Evolutionary conservation across 30 jellyfish, hydroid and myxozoan genomes (phyloP).

Genomic region (Turritopsis dohrnii): DNA sequence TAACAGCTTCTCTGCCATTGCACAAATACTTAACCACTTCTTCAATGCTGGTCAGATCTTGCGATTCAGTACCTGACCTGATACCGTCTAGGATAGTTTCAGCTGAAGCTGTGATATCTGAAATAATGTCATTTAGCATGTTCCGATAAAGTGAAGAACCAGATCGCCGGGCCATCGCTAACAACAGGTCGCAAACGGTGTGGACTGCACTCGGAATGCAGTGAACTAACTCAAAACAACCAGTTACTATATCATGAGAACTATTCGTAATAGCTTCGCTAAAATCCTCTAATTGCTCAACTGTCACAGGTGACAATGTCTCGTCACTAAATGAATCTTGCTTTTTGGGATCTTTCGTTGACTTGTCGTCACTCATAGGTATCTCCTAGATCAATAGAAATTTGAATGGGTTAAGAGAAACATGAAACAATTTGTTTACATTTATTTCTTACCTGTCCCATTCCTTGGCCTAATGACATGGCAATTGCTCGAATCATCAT

Average conservation of each 20-base stretch:
- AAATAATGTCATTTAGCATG: conserved; percentile 28
- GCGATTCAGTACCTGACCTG: not conserved
- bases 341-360: not conserved
- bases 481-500: conserved; percentile 95
- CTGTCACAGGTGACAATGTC: conserved; percentile 14
- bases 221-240: conserved; percentile 55
- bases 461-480: conserved; percentile 55
- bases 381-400: not conserved
- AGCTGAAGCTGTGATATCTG: not conserved
- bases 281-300: conserved; percentile 21
- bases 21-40: not conserved
- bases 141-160: conserved; percentile 47
- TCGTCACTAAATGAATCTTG: conserved; percentile 13
- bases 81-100: not conserved
- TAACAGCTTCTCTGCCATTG: conserved; percentile 22
- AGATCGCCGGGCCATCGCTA: conserved; percentile 52
- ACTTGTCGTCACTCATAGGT: conserved; percentile 1
- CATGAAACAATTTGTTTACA: too few relatives aligned
- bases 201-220: conserved; percentile 73
- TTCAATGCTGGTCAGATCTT: not conserved
- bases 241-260: conserved; percentile 51
- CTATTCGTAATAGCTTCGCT: conserved; percentile 35
- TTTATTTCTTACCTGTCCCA: conserved; percentile 9
- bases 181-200: conserved; percentile 51
- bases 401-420: not conserved